Conservation (phyloP, 1,140 invertebrate genomes). For the Papilio helenus region DNA sequence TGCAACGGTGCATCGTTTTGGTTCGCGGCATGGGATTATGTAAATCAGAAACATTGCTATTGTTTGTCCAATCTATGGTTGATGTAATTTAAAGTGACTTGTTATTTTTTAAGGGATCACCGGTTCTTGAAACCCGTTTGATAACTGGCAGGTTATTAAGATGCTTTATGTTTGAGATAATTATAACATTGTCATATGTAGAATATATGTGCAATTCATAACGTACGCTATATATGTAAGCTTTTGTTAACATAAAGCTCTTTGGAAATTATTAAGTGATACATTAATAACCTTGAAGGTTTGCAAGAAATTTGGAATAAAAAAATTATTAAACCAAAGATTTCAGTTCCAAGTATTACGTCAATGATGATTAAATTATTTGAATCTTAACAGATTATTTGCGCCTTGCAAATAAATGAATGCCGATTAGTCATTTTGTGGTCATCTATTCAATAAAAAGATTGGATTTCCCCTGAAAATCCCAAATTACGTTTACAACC, state of each 20-base stretch:
- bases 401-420: neutral
- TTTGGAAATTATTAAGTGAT: neutral
- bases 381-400: neutral
- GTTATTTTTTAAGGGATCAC: neutral
- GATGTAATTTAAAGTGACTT: neutral
- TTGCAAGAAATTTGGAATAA: neutral
- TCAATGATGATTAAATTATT: neutral
- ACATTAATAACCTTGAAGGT: neutral
- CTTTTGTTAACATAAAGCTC: neutral
- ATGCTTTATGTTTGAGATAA: too few relatives aligned
- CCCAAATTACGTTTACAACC: neutral
- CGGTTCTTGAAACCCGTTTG: too few relatives aligned
- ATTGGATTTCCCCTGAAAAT: neutral
- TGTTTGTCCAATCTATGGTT: neutral
- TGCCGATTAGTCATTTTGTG: neutral
- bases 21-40: conserved; percentile 19
- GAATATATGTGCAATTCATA: neutral
- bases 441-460: neutral
- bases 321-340: neutral
- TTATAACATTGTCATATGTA: neutral
- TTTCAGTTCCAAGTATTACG: conserved; percentile 5
- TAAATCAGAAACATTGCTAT: conserved; percentile 19
- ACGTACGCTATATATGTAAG: neutral
- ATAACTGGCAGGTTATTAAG: too few relatives aligned
- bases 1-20: conserved; percentile 62